phyloP scores from a whole-genome alignment of 2,797 vertebrate species.

The Micropoecilia bifurca region DNA sequence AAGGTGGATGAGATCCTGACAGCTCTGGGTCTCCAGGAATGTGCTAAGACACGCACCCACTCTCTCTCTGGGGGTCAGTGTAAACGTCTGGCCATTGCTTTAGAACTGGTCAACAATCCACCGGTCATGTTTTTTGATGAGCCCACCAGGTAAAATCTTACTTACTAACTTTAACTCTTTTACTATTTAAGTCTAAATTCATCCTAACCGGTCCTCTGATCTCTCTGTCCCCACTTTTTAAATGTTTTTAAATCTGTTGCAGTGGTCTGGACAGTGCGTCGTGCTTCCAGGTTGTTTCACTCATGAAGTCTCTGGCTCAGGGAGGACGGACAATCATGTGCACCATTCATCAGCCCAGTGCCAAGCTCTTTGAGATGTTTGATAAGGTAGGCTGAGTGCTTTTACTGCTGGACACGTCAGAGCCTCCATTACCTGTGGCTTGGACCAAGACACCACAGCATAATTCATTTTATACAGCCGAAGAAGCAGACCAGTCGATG shows the following conservation, averaged over 20 bases:
- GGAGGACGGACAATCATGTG: conserved; percentile 98
- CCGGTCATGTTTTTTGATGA: conserved; percentile 99
- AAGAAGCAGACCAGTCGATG: conserved; percentile 31
- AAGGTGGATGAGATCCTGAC: conserved; percentile 98
- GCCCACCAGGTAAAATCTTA: conserved; percentile 89
- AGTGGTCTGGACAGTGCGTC: conserved; percentile 97
- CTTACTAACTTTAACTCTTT: background rate
- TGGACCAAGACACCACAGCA: conserved; percentile 7
- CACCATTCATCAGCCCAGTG: conserved; percentile 99
- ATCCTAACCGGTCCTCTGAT: background rate
- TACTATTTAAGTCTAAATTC: background rate
- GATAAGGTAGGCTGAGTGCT: conserved; percentile 87
- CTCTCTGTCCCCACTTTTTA: background rate
- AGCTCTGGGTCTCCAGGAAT: conserved; percentile 93
- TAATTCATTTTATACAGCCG: conserved; percentile 40
- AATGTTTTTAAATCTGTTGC: background rate
- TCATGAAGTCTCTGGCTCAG: conserved; percentile 94
- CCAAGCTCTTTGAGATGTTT: conserved; percentile 99
- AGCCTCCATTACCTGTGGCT: conserved; percentile 46
- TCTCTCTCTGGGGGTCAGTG: conserved; percentile 93
- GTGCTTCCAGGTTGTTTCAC: conserved; percentile 97
- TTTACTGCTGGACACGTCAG: conserved; percentile 23
- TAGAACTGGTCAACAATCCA: conserved; percentile 97
- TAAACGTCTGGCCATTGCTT: conserved; percentile 95
- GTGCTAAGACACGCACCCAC: conserved; percentile 91